These are phyloP conservation scores for Actinia equina DNA, from an alignment of 64 coral and sea anemone genomes.

Conservation along the genomic window DNA sequence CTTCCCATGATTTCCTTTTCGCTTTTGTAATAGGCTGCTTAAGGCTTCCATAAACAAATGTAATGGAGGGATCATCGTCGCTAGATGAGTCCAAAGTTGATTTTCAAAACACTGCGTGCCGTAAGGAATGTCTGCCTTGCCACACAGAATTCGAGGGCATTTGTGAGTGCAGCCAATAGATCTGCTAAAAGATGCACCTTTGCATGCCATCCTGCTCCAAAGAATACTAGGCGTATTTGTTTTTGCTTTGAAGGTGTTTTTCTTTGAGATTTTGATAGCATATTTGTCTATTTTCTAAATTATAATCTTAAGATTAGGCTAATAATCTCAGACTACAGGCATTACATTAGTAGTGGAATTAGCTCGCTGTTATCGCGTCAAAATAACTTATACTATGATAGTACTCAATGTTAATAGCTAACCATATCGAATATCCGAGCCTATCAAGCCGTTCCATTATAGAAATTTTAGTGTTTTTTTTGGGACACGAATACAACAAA, in stretches of 20 bases:
- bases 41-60: background rate
- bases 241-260: constrained; percentile 1
- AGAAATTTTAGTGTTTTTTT: background rate
- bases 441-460: background rate
- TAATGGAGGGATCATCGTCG: background rate
- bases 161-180: background rate
- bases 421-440: background rate
- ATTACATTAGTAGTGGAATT: constrained; percentile 6
- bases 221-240: background rate
- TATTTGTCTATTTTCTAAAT: constrained; percentile 1
- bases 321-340: constrained; percentile 15
- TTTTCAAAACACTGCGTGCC: background rate
- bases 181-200: background rate
- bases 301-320: constrained; percentile 8
- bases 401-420: background rate
- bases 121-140: background rate
- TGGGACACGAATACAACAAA: background rate
- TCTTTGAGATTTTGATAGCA: background rate
- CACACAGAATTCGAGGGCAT: background rate
- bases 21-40: background rate
- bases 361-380: background rate
- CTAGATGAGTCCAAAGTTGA: background rate
- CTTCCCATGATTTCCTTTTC: background rate
- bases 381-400: constrained; percentile 6
- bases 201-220: background rate